Base-by-base conservation (phyloP, 2,888 invertebrate species). In the Automeris io region DNA sequence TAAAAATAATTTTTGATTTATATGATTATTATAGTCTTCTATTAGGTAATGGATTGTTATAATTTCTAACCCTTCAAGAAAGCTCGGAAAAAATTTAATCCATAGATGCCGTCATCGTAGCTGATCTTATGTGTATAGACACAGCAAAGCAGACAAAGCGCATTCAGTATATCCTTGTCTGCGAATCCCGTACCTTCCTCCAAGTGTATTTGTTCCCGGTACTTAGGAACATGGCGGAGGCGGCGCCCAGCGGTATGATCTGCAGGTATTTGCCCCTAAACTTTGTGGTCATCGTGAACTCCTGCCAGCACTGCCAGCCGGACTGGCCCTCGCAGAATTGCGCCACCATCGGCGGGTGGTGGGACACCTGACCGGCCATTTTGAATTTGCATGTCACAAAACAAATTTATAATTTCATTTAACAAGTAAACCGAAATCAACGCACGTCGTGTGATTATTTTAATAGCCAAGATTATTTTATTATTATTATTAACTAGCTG, bases 261-360 rank as follows among this genome's bases (percentile, higher is more conserved):
- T 96, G 95, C 46, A 99, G 91, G 86, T 99, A 99, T 88, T 99
- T 99, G 52, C 99, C 99, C 45, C 99, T 91, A 85, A 99, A 99
- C 88, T 99, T 99, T 67, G 97, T 97, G 42, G 97, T 96, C 98
- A 99, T 98, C 32, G 98, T 97, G 87, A 99, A 99, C 87, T 99
- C 99, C 83, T 99, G 99, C 96, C 97, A 98, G 76, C 95, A 95
- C 51, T 90, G 90, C 99, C 99, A 99, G 25, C 91, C 91, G 41
- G 88, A 86, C 47, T 87, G 82, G 8, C 98, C 97, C 79, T 98
- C 97, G 70, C 97, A 95, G 83, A 93, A 93, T 75, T 97, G 95
- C 22, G 99, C 99, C 49, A 97, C 94, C 90, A 98, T 96, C 6
- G 99, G 99, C 8, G 99, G 99, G 86, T 99, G 99, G 88, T 99